Conservation (phyloP, 2,888 invertebrate species). For the Orthonychiurus folsomi region DNA sequence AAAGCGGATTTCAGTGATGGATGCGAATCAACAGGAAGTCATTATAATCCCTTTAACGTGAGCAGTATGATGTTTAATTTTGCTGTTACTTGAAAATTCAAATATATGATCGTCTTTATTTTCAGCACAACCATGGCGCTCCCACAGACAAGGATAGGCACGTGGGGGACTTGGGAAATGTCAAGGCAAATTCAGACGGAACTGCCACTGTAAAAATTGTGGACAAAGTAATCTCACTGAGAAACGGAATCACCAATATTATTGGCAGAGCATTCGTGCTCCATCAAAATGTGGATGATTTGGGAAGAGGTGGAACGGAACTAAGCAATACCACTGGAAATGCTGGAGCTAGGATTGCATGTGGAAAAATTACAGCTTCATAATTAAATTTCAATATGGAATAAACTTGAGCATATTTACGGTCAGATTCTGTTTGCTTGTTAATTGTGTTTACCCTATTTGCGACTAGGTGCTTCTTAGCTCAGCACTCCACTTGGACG, state of each 20-base stretch:
- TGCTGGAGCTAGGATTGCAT: constrained; percentile 83
- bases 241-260: constrained; percentile 63
- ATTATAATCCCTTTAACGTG: constrained; percentile 75
- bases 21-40: constrained; percentile 90
- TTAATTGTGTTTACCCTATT: too few species aligned
- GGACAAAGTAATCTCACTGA: constrained; percentile 58
- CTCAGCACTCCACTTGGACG: too few species aligned
- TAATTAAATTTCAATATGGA: too few species aligned
- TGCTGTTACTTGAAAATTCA: too few species aligned
- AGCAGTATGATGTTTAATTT: too few species aligned
- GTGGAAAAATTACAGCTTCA: too few species aligned
- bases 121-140: constrained; percentile 81
- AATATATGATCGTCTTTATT: too few species aligned
- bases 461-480: too few species aligned
- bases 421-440: too few species aligned
- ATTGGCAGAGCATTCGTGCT: constrained; percentile 79
- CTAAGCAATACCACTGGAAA: constrained; percentile 89
- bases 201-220: constrained; percentile 57
- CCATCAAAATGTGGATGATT: constrained; percentile 86
- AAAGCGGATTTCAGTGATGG: constrained; percentile 91
- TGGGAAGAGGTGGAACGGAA: constrained; percentile 87
- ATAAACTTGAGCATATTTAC: too few species aligned
- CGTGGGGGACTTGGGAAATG: constrained; percentile 78
- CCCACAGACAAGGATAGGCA: constrained; percentile 61
- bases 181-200: constrained; percentile 56